Conservation (phyloP, 2,113 vertebrate species). For the Tringa solitaria region DNA sequence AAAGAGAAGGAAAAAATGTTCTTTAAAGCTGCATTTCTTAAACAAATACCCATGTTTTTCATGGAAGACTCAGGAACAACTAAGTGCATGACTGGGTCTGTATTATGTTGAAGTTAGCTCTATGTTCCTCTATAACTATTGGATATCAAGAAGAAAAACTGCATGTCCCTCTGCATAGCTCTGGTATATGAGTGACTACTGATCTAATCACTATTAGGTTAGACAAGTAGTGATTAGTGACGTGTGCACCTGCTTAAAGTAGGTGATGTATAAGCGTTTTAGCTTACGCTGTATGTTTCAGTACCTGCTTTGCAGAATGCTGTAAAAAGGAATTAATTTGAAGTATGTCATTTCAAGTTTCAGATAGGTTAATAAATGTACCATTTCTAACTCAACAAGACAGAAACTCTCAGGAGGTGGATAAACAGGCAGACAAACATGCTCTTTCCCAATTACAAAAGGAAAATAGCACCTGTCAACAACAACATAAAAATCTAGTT, state of each 20-base stretch:
- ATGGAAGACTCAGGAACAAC: background rate
- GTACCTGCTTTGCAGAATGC: background rate
- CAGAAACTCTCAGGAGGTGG: background rate
- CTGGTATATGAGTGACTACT: background rate
- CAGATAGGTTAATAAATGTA: slow-evolving; percentile 28
- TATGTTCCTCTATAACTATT: accelerated
- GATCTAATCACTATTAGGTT: background rate
- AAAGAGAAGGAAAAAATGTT: accelerated
- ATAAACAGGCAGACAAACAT: slow-evolving; percentile 15
- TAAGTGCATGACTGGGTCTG: background rate
- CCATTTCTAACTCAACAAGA: slow-evolving; percentile 33
- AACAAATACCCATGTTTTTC: background rate
- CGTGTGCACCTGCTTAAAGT: background rate
- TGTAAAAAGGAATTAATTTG: background rate
- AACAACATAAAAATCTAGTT: background rate
- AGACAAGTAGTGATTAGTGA: background rate
- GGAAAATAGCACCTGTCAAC: slow-evolving; percentile 18
- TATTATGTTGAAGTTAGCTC: background rate
- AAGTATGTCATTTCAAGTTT: slow-evolving; percentile 7
- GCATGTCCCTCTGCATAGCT: background rate
- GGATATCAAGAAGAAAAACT: background rate
- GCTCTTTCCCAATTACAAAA: slow-evolving; percentile 10
- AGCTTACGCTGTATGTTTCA: background rate
- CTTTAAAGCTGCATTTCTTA: background rate
- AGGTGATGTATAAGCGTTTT: background rate